Base-by-base conservation (phyloP, 1,140 invertebrate genomes). In the Akabosia matsudoensis region DNA sequence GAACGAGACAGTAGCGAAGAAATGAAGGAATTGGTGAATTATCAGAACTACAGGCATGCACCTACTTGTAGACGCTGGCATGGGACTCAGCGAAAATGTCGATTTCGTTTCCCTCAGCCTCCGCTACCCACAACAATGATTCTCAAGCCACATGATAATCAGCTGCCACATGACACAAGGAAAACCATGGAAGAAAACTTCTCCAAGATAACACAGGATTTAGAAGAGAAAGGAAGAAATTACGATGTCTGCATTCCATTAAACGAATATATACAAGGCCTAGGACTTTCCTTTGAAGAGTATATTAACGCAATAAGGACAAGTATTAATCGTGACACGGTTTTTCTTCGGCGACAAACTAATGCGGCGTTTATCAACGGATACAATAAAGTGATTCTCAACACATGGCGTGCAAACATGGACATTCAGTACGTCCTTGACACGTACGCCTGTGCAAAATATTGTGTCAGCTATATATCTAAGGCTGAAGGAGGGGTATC, bases 341-440 rank as follows among this genome's bases (percentile, higher is more conserved):
- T 74, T 0, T 74, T 79, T 30, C 51, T 76, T 1, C 81, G 80
- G 74, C 67, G 82, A 51, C 37, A 24, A 24, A 71, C 74, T 18
- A 51, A 79, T 26, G 82, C 81, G 1, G 33, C 22, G 18, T 82
- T 54, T 26, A 76, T 83, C n/a, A 84, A 84, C 79, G 64, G 73
- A 54, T 84, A 81, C 64, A 83, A 81, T 75, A 67, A n/a, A 52
- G 75, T 73, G 74, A 76, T 84, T 14, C 52, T 83, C 33, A 31
- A 73, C 3, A 52, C 82, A 24, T 82, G 80, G 74, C 28, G 70
- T 64, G 82, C 78, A 18, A 83, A 84, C 64, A 82, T 83, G 79
- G 84, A 84, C 54, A 82, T 83, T 54, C 84, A 83, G 70, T 82
- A 78, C 73, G 74, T 83, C 22, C 70, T 82, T 24, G 82, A 83